Evolutionary conservation across 2,113 vertebrate genomes (phyloP), one percentile per base, ranked within the genome.

Genomic region (Castor canadensis): DNA sequence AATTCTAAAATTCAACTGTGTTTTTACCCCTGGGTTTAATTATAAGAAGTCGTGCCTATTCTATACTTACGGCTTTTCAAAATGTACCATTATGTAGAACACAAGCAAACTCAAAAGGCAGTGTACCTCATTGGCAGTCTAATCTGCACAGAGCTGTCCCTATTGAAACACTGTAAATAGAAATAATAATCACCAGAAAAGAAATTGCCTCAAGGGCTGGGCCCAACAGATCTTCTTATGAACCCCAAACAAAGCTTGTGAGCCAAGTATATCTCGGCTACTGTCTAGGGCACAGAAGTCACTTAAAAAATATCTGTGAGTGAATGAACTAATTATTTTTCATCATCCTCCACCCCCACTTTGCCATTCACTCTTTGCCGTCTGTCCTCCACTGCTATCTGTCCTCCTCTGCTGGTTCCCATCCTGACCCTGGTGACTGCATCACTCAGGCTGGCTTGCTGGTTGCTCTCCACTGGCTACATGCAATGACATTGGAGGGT

Each of bases 21-120:
- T 86, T 86, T 96, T 91, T 47, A 91, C 62, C 60, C 54, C 15
- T 40, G 67, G 20, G 64, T 66, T 85, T 97, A 80, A 96, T 96
- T 84, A 85, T 77, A 64, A 94, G 72, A 94, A 93, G 49, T 52
- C 30, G 0, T 52, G 54, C 13, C 38, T 60, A 26, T 66, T 91
- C 30, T 81, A 71, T 67, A 56, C 76, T 80, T 62, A 19, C 0
- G 6, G 62, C 69, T 92, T 90, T 94, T 84, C 69, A 84, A 43
- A 94, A 40, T 1, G 45, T 8, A 5, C 40, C 67, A 81, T 96
- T 89, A 80, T 40, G 76, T 40, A 58, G 77, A 95, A 58, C 15
- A 67, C 49, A 22, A 87, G 67, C 73, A 79, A 77, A 89, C 73
- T 81, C 40, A 40, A 64, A 86, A 82, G 62, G 60, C 64, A 81